phyloP scores from a whole-genome alignment of 2,888 invertebrate species.

The Epinotia ramella region DNA sequence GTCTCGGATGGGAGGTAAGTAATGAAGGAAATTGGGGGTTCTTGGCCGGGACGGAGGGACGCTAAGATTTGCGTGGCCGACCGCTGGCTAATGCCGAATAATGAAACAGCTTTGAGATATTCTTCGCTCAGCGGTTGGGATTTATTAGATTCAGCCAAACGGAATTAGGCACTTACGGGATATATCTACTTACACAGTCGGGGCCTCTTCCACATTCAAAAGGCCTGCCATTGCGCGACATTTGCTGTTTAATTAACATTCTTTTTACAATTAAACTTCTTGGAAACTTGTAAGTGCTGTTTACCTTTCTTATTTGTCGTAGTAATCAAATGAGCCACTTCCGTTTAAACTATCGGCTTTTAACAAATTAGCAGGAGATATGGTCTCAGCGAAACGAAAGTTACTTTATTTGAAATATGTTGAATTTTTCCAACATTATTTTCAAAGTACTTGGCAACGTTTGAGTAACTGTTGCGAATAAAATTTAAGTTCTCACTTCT shows the following conservation, averaged over 20 bases:
- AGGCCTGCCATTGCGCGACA: constrained; percentile 18
- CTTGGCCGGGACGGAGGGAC: constrained; percentile 73
- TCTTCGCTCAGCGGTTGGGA: constrained; percentile 72
- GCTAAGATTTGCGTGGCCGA: constrained; percentile 82
- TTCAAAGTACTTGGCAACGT: constrained; percentile 44
- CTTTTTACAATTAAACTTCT: constrained; percentile 17
- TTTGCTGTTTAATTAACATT: constrained; percentile 33
- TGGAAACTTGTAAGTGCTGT: constrained; percentile 2
- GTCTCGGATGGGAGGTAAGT: constrained; percentile 84
- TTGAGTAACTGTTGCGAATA: constrained; percentile 59
- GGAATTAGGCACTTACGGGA: constrained; percentile 70
- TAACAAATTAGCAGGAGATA: constrained; percentile 6
- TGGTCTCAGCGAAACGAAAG: background rate
- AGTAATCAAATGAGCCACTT: constrained; percentile 27
- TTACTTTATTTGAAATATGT: background rate
- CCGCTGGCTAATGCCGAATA: constrained; percentile 81
- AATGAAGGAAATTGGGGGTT: constrained; percentile 85
- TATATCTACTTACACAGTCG: constrained; percentile 48
- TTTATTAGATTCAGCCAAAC: constrained; percentile 79
- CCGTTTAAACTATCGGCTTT: constrained; percentile 21
- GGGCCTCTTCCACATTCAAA: constrained; percentile 48
- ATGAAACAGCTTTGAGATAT: constrained; percentile 82
- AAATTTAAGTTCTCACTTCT: too few relatives aligned
- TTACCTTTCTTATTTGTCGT: background rate
- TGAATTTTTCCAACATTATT: constrained; percentile 1